A percentile compares a stretch with the other conserved stretches of the same genome.
phyloP scores from a whole-genome alignment of 2,888 invertebrate genomes.

The Rhagophthalmus giganteus region DNA sequence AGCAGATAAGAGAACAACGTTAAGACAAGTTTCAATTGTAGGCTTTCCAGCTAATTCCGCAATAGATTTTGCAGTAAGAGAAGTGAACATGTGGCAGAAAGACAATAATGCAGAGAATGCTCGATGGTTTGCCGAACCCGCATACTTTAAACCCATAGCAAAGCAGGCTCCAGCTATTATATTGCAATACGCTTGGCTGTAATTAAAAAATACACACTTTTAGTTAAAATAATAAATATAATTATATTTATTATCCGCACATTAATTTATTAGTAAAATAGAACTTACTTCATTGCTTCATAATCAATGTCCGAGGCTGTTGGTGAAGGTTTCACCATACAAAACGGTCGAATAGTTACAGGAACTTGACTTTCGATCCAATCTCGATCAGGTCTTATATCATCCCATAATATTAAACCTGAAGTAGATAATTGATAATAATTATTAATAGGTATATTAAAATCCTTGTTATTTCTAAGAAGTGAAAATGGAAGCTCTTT shows the following conservation, averaged over 20 bases:
- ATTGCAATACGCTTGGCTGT: conserved; percentile 94
- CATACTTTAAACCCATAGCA: conserved; percentile 89
- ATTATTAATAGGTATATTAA: no score
- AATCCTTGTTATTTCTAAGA: no score
- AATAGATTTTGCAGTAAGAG: conserved; percentile 68
- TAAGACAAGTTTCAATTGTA: conserved; percentile 86
- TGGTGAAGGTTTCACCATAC: conserved; percentile 73
- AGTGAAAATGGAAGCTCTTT: neutral
- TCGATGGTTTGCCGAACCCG: conserved; percentile 83
- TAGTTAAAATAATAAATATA: no score
- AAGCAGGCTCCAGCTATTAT: conserved; percentile 94
- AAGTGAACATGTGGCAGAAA: conserved; percentile 71
- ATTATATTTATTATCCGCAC: no score
- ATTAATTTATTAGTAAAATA: no score
- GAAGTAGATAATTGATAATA: conserved; percentile 2
- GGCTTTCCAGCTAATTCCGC: conserved; percentile 88
- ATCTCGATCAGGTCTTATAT: conserved; percentile 75
- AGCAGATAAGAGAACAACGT: conserved; percentile 78
- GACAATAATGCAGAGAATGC: conserved; percentile 80
- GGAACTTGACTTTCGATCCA: conserved; percentile 89
- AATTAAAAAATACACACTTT: conserved; percentile 41
- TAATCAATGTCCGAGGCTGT: conserved; percentile 73
- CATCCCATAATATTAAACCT: conserved; percentile 87
- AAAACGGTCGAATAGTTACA: conserved; percentile 71
- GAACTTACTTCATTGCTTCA: conserved; percentile 89